Base-by-base conservation (phyloP, 2,113 vertebrate genomes). In the Sturnira hondurensis region DNA sequence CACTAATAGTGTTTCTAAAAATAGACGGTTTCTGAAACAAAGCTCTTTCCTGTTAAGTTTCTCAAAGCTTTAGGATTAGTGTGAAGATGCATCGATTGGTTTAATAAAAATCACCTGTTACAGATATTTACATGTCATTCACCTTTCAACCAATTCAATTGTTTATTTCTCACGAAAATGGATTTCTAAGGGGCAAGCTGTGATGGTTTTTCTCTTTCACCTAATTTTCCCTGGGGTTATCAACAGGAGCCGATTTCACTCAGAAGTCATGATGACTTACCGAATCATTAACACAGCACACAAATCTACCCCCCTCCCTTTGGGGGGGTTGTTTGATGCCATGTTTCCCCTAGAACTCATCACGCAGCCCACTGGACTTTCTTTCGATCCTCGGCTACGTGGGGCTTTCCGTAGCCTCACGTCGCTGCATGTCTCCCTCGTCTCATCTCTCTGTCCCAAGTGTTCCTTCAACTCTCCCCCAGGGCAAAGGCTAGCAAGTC, bases 1-100 rank as follows among this genome's bases (percentile, higher is more conserved):
- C 7, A 45, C 95, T 97, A 97, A 97, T 86, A 97, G 91, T 88
- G 71, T 78, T 97, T 95, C 97, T 96, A 98, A 97, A 98, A 97
- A 97, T 95, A 97, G 95, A 86, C 95, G 73, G 61, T 52, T 95
- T 96, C 77, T 95, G 73, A 94, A 97, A 97, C 92, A 97, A 97
- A 94, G 67, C 81, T 92, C 76, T 89, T 83, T 96, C 77, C 54
- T n/a, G 67, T 97, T 86, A 93, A 95, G 33, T 24, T 96, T 78
- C 54, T 85, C 54, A 93, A 88, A 95, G 67, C 47, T 76, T 85
- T 41, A 22, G 84, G 86, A 92, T 88, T 88, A 61, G 61, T 43
- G 43, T 28, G 63, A 82, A 92, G 52, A 92, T 68, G 56, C 38
- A 86, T 1, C 33, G 43, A 76, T 47, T 73, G 26, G 50, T 76